Conservation (phyloP, 2,113 vertebrate species). For the Syrrhaptes paradoxus region DNA sequence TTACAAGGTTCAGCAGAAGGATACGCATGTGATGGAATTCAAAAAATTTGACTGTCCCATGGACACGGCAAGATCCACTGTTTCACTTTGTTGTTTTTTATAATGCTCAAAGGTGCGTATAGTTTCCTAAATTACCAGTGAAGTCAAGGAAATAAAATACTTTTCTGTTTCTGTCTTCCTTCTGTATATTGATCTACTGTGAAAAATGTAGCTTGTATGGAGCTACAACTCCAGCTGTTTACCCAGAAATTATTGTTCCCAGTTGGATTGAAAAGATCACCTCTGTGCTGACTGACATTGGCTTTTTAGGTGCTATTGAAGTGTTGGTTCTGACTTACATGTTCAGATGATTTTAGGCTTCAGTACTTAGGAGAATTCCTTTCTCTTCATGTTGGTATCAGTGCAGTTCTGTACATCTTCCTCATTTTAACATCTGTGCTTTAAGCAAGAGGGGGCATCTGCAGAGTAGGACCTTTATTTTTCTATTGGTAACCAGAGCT, state of each 20-base stretch:
- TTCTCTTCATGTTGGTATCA: background rate
- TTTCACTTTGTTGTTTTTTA: background rate
- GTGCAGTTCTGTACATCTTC: background rate
- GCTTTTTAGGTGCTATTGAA: background rate
- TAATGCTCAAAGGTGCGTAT: background rate
- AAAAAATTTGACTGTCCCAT: background rate
- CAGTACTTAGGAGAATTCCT: background rate
- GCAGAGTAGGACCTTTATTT: background rate
- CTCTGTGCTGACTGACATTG: background rate
- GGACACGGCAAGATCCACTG: background rate
- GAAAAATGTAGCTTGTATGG: background rate
- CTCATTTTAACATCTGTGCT: background rate
- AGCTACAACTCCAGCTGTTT: background rate
- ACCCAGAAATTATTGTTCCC: background rate
- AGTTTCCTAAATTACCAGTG: background rate
- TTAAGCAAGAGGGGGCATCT: background rate
- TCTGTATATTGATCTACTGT: background rate
- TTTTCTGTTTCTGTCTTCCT: background rate
- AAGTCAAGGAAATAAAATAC: background rate
- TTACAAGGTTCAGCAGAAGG: background rate
- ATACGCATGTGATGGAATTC: background rate
- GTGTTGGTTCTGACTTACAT: background rate
- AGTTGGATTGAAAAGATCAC: background rate
- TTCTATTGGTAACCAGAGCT: background rate
- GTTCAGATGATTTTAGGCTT: background rate